Conservation (phyloP, 1,140 invertebrate species). For the Araneus ventricosus region DNA sequence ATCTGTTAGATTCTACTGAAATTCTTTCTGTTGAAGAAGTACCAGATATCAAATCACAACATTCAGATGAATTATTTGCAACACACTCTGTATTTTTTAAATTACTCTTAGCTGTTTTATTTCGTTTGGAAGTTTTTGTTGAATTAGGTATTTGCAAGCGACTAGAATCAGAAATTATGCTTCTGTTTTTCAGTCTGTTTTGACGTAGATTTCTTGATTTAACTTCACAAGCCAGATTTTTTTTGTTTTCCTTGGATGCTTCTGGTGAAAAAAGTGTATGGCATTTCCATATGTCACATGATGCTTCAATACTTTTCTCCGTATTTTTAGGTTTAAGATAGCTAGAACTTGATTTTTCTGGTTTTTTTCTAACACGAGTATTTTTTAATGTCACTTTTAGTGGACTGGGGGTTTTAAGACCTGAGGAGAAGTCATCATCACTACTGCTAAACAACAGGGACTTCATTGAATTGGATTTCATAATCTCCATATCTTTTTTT, state of each 20-base stretch:
- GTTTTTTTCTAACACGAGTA: not conserved
- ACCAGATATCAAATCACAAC: not conserved
- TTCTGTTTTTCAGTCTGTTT: not conserved
- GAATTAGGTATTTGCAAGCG: not conserved
- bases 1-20: slow-evolving; percentile 34
- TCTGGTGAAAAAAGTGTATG: slow-evolving; percentile 8
- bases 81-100: not conserved
- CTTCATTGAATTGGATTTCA: not conserved
- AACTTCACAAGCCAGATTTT: not conserved
- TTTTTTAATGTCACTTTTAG: not conserved
- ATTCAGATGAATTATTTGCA: not conserved
- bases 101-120: not conserved
- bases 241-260: not conserved
- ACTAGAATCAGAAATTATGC: not conserved
- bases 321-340: slow-evolving; percentile 29
- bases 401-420: not conserved
- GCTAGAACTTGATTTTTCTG: not conserved
- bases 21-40: not conserved
- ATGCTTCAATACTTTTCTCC: not conserved
- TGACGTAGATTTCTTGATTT: not conserved
- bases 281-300: slow-evolving; percentile 66
- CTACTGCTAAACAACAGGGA: slow-evolving; percentile 45
- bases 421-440: slow-evolving; percentile 39
- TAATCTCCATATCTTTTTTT: slow-evolving; percentile 13
- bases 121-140: not conserved